Evolutionary conservation across 2,113 vertebrate genomes (phyloP), one percentile per base, ranked within the genome.

Genomic region (Pterocles gutturalis): DNA sequence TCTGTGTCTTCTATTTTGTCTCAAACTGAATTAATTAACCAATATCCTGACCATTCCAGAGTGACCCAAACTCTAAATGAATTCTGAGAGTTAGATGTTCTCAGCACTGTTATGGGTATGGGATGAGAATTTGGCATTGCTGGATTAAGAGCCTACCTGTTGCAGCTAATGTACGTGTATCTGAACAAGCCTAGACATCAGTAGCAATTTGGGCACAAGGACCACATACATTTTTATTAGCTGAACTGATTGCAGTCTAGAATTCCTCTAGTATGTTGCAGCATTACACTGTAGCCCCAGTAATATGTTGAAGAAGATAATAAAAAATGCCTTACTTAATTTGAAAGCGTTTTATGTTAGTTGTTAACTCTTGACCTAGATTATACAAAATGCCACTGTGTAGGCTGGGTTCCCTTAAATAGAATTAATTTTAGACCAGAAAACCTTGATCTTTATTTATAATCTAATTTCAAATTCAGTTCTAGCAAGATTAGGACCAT

Each of bases 291-390:
- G 48, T 82, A 79, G 87, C 48, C 51, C 73, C 7, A 76, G 28
- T 69, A 87, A 89, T 84, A 67, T 34, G 90, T 45, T 85, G 38
- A 83, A 90, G n/a, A 76, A 49, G 11, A 28, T 79, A 38, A 48
- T 65, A 45, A 80, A 81, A 95, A 77, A 67, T 78, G 18, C 48
- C 31, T 73, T 82, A 20, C 29, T 91, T 93, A 41, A 72, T 89
- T 79, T 45, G 62, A 77, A 94, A 77, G 41, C 66, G 45, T 87
- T 94, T 79, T 79, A 31, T 86, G 24, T 76, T 96, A 64, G 53
- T n/a, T 93, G 38, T 83, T 95, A 87, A 83, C 49, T 83, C n/a
- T 73, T 92, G 62, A 90, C 87, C 36, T 85, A 54, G 79, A 86
- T 90, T 64, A 36, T 24, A 88, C 62, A 86, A 86, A 90, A 73